Evolutionary conservation across 1,140 invertebrate species (phyloP).

Genomic region (Penaeus japonicus): DNA sequence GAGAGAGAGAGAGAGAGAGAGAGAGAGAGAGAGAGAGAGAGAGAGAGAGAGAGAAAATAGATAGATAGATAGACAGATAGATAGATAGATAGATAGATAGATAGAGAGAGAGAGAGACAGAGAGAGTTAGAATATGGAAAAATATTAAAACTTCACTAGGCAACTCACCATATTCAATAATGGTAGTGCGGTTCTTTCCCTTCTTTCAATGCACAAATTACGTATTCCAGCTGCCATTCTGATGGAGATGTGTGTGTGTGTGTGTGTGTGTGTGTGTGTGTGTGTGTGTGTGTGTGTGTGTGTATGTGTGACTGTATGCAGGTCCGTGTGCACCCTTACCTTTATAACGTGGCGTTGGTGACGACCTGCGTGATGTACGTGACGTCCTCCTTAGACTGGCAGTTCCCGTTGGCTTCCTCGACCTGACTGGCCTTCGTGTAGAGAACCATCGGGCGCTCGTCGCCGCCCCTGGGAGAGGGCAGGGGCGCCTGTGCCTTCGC

Average conservation of each 20-base stretch:
- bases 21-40: too few species aligned
- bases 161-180: too few species aligned
- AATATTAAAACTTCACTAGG: too few species aligned
- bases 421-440: slow-evolving; percentile 31
- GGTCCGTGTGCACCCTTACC: neutral
- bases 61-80: too few species aligned
- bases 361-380: slow-evolving; percentile 46
- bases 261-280: neutral
- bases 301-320: neutral
- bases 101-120: too few species aligned
- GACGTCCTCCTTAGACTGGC: neutral
- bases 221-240: too few species aligned
- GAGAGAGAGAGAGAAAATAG: too few species aligned
- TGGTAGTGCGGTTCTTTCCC: too few species aligned
- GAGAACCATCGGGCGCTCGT: slow-evolving; percentile 36
- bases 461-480: neutral
- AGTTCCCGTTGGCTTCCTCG: neutral
- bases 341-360: slow-evolving; percentile 32
- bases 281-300: slow-evolving; percentile 12
- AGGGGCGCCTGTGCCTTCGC: neutral
- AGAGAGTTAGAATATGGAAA: too few species aligned
- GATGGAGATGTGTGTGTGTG: neutral
- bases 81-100: too few species aligned
- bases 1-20: too few species aligned
- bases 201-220: too few species aligned